These are phyloP conservation scores for Lepidurus couesii DNA, from an alignment of 1,140 invertebrate genomes.

Conservation along the genomic window DNA sequence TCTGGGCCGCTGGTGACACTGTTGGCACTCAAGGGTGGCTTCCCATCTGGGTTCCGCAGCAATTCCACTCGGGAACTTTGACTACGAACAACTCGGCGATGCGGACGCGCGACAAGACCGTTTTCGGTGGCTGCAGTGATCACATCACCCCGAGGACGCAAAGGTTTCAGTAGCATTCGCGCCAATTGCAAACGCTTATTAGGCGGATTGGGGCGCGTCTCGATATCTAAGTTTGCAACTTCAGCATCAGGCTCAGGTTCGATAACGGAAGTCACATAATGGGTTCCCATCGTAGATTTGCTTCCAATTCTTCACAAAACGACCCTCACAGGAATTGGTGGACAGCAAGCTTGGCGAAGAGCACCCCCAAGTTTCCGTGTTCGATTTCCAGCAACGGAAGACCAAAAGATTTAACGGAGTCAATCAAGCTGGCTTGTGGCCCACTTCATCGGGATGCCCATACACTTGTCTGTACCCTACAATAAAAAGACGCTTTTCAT, in stretches of 20 bases:
- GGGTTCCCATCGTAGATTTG: not conserved
- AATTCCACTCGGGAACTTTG: slow-evolving; percentile 34
- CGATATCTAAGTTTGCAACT: not conserved
- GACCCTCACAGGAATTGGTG: no score
- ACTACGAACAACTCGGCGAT: slow-evolving; percentile 32
- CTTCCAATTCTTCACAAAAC: no score
- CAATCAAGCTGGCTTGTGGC: no score
- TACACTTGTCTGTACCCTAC: no score
- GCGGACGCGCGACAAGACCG: slow-evolving; percentile 8
- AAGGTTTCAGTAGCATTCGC: not conserved
- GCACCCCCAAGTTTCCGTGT: no score
- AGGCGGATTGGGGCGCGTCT: not conserved
- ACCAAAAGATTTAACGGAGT: no score
- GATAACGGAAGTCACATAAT: not conserved
- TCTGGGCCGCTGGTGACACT: slow-evolving; percentile 32
- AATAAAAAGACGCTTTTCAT: no score
- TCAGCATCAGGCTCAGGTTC: not conserved
- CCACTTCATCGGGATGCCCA: no score
- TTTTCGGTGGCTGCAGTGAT: not conserved
- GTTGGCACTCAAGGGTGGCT: slow-evolving; percentile 28
- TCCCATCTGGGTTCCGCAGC: slow-evolving; percentile 24
- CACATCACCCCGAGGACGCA: not conserved
- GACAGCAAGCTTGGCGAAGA: no score
- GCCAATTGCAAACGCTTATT: slow-evolving; percentile 5
- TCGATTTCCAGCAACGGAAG: no score